Conservation (phyloP, 2,888 invertebrate species). For the Phanerotoma sp. region DNA sequence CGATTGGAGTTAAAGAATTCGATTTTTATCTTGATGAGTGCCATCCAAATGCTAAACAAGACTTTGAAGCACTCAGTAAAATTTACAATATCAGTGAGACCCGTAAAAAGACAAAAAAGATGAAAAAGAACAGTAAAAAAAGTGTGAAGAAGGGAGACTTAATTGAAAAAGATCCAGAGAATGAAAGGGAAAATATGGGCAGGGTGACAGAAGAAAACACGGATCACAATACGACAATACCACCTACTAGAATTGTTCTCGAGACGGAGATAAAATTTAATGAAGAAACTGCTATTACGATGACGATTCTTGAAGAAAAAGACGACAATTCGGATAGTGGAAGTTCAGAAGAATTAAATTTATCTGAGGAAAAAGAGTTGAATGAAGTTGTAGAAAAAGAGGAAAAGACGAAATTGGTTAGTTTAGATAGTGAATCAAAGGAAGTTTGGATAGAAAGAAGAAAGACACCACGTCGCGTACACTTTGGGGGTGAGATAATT, state of each 20-base stretch:
- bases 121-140: slow-evolving; percentile 10
- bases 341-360: slow-evolving; percentile 9
- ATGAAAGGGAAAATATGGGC: neutral
- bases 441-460: slow-evolving; percentile 50
- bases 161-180: neutral
- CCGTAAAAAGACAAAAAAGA: slow-evolving; percentile 11
- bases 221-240: slow-evolving; percentile 30
- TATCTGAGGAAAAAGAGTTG: slow-evolving; percentile 7
- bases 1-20: slow-evolving; percentile 69
- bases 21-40: slow-evolving; percentile 59
- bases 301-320: slow-evolving; percentile 79
- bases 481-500: slow-evolving; percentile 84
- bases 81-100: slow-evolving; percentile 58
- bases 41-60: slow-evolving; percentile 59
- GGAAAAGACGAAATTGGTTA: neutral
- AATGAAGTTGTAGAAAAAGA: neutral
- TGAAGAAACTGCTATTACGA: slow-evolving; percentile 77
- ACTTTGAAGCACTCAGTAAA: slow-evolving; percentile 65
- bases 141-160: slow-evolving; percentile 44
- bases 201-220: neutral
- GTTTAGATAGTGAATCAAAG: slow-evolving; percentile 17
- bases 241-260: slow-evolving; percentile 64
- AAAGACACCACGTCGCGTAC: slow-evolving; percentile 70
- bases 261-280: slow-evolving; percentile 83
- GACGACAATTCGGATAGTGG: slow-evolving; percentile 44